Conservation (phyloP, 2,797 vertebrate species). For the Enteromius mattozi region DNA sequence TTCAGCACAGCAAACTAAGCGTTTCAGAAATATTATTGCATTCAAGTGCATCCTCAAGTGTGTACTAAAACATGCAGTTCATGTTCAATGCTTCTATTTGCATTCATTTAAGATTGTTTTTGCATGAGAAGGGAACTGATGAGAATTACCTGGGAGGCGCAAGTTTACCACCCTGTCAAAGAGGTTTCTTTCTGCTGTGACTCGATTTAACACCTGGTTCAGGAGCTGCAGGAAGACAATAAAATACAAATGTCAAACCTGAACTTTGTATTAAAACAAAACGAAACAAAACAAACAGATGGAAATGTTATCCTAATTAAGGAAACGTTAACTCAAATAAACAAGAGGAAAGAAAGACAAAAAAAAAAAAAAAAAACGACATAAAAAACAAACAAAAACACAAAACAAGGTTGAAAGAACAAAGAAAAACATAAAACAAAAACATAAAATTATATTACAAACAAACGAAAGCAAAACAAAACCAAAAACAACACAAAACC, state of each 20-base stretch:
- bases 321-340: not conserved
- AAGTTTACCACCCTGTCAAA: slow-evolving; percentile 97
- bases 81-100: not conserved
- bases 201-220: slow-evolving; percentile 95
- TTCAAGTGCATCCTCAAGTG: slow-evolving; percentile 7
- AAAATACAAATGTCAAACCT: not conserved
- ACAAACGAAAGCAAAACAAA: not conserved
- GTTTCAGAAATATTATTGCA: slow-evolving; percentile 1
- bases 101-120: not conserved
- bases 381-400: not conserved
- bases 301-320: not conserved
- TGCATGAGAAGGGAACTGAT: not conserved
- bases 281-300: not conserved
- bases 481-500: too few relatives aligned
- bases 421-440: not conserved
- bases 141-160: slow-evolving; percentile 86
- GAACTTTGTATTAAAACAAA: not conserved
- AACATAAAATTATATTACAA: not conserved
- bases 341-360: too few relatives aligned
- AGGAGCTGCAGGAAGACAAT: slow-evolving; percentile 80
- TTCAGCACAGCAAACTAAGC: slow-evolving; percentile 7
- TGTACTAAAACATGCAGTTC: not conserved
- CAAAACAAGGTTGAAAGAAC: not conserved
- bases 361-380: not conserved
- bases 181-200: slow-evolving; percentile 96